Conservation (phyloP, 2,888 invertebrate species). For the Drosophila melanocephala region DNA sequence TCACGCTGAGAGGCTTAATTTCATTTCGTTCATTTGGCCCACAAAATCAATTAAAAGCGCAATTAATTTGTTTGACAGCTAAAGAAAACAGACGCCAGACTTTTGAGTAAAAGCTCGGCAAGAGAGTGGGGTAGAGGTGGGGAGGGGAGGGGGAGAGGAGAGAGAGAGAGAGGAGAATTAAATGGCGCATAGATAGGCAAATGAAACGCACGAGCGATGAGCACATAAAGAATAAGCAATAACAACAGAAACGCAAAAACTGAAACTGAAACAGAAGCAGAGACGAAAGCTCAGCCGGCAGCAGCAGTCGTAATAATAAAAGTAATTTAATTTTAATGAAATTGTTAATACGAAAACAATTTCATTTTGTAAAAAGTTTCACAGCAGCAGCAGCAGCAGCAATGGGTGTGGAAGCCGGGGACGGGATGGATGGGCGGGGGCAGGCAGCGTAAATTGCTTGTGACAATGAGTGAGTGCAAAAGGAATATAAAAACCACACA, state of each 20-base stretch:
- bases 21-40: slow-evolving; percentile 61
- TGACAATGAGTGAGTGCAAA: slow-evolving; percentile 80
- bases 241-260: slow-evolving; percentile 24
- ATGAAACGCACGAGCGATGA: slow-evolving; percentile 45
- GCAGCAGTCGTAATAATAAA: slow-evolving; percentile 66
- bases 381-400: slow-evolving; percentile 19
- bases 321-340: slow-evolving; percentile 82
- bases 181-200: slow-evolving; percentile 62
- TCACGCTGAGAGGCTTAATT: slow-evolving; percentile 35
- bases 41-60: slow-evolving; percentile 78
- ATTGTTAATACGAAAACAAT: slow-evolving; percentile 83
- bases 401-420: background rate
- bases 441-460: slow-evolving; percentile 78
- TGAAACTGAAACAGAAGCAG: slow-evolving; percentile 5
- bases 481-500: slow-evolving; percentile 54
- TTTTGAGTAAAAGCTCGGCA: slow-evolving; percentile 50
- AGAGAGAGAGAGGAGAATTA: slow-evolving; percentile 39
- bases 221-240: slow-evolving; percentile 44
- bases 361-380: slow-evolving; percentile 81
- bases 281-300: slow-evolving; percentile 48
- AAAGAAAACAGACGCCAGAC: slow-evolving; percentile 74
- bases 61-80: slow-evolving; percentile 81
- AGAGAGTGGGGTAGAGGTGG: background rate
- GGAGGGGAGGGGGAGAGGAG: background rate
- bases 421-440: slow-evolving; percentile 22